Evolutionary conservation across 2,113 vertebrate species (phyloP).

Genomic region (Semnornis frantzii): DNA sequence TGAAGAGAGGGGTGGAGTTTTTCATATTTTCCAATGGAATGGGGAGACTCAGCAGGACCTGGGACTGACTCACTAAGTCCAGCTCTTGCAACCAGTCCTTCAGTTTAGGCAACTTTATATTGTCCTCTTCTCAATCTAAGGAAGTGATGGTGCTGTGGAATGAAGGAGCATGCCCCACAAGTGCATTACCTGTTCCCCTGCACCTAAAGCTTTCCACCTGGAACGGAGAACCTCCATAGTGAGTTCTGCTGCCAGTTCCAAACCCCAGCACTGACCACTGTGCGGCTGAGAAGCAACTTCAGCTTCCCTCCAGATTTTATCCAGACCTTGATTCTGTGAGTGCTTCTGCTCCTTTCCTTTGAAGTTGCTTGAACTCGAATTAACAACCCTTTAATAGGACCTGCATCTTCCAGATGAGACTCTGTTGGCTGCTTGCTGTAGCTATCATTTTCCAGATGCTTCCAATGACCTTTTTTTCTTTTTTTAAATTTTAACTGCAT

Average conservation of each 20-base stretch:
- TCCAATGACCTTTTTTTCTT: not conserved
- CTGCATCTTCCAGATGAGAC: not conserved
- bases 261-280: not conserved
- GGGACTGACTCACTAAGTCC: not conserved
- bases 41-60: not conserved
- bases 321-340: not conserved
- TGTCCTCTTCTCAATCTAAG: not conserved
- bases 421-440: not conserved
- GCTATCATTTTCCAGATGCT: not conserved
- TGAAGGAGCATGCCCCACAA: accelerated
- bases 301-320: not conserved
- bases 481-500: not conserved
- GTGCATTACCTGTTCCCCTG: not conserved
- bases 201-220: not conserved
- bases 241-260: not conserved
- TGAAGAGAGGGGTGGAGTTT: not conserved
- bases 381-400: not conserved
- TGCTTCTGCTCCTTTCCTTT: not conserved
- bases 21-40: not conserved
- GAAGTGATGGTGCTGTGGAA: not conserved
- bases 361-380: conserved; percentile 5
- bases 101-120: not conserved
- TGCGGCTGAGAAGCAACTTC: not conserved
- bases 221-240: accelerated
- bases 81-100: not conserved